Evolutionary conservation across 2,113 vertebrate species (phyloP).

Genomic region (Phalacrocorax aristotelis): DNA sequence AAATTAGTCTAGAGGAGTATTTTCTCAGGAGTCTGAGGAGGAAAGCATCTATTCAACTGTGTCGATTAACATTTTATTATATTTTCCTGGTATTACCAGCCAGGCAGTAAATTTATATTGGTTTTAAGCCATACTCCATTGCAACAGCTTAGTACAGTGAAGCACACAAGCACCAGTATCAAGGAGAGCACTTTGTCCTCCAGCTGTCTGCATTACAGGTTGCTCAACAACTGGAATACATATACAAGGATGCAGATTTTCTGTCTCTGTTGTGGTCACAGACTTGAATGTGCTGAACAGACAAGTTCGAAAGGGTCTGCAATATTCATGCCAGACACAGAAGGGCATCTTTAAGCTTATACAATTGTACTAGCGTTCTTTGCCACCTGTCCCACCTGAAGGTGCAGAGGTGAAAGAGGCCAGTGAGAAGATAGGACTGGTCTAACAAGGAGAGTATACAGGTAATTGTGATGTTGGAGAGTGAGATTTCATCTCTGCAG

Average conservation of each 20-base stretch:
- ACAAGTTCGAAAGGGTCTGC: background rate
- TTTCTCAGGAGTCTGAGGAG: background rate
- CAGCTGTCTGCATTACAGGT: background rate
- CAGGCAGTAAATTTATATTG: background rate
- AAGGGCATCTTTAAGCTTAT: background rate
- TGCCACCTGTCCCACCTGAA: background rate
- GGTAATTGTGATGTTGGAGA: background rate
- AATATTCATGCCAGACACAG: background rate
- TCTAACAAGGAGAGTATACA: background rate
- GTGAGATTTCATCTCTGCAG: background rate
- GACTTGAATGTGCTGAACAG: background rate
- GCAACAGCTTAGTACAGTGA: background rate
- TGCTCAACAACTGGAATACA: background rate
- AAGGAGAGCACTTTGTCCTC: background rate
- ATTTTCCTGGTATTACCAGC: background rate
- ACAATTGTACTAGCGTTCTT: background rate
- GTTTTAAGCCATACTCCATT: background rate
- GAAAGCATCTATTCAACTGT: background rate
- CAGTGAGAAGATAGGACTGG: background rate
- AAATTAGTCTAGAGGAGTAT: background rate
- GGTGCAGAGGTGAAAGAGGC: background rate
- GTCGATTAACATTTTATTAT: background rate
- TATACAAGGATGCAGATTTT: background rate
- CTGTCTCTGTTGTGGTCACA: background rate
- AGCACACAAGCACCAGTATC: background rate